phyloP scores from a whole-genome alignment of 2,113 vertebrate species.

The Eclectus roratus region DNA sequence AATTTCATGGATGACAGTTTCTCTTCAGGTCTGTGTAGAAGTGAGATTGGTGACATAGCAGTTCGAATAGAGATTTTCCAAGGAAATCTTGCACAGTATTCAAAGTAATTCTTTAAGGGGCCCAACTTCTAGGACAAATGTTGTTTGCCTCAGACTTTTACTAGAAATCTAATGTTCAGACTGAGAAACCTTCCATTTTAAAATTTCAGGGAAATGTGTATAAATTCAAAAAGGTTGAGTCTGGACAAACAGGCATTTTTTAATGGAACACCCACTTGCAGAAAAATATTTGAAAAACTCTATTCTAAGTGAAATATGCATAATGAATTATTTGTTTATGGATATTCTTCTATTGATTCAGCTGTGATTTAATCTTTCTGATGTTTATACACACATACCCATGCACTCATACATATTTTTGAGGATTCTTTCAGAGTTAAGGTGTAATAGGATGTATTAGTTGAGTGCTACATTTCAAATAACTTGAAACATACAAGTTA shows the following conservation, averaged over 20 bases:
- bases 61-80: not conserved
- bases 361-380: not conserved
- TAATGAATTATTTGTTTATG: not conserved
- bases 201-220: not conserved
- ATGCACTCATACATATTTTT: not conserved
- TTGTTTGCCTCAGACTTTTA: not conserved
- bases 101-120: not conserved
- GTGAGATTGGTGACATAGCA: not conserved
- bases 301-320: not conserved
- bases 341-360: not conserved
- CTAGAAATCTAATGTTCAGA: not conserved
- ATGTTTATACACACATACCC: not conserved
- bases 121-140: not conserved
- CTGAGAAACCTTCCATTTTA: not conserved
- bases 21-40: not conserved
- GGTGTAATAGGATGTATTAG: not conserved
- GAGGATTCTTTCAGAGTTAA: not conserved
- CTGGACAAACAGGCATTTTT: not conserved
- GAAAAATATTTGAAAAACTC: not conserved
- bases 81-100: not conserved
- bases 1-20: not conserved
- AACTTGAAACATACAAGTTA: not conserved
- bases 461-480: not conserved
- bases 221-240: not conserved
- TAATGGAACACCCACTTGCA: not conserved